Evolutionary conservation across 37 sponge, comb jelly and placozoan species (phyloP), one percentile per base, ranked within the genome.

Genomic region (Petrosia ficiformis): DNA sequence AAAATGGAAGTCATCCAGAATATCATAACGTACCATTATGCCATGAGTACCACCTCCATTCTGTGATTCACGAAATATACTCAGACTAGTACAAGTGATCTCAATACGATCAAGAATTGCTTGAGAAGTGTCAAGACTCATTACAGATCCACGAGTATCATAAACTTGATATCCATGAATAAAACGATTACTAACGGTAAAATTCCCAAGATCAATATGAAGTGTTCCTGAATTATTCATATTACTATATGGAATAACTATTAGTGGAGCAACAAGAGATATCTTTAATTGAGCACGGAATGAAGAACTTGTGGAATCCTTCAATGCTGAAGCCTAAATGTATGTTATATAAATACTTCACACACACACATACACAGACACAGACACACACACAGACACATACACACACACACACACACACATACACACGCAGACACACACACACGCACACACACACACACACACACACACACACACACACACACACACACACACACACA

Each of bases 251-350:
- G 82, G 82, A 0, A 87, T 36, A 43, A 41, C 24, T 16, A 87
- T 44, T 0, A 69, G 74, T 44, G 87, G 87, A 6, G 87, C 87
- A 22, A 75, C 67, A 5, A 87, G 64, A 21, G 65, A 36, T 0
- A 87, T 2, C 35, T 86, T 71, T 65, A 86, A 26, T 48, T 64
- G 64, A 19, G 80, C 31, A 21, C 87, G 40, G 44, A 67, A 69
- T 39, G 80, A n/a, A n/a, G n/a, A n/a, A n/a, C n/a, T 68, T n/a
- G 84, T 41, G 41, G 77, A 81, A 19, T 81, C 87, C 1, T 35
- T 75, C 56, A 87, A 76, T 11, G 82, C 87, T 42, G 32, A 66
- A 37, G 87, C 87, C 87, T 87, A 61, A 1, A 30, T 3, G 42
- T 2, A 35, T 14, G 33, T 5, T 48, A 44, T 25, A 73, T 21